Conservation (phyloP, 2,797 vertebrate species). For the Hyperoplus immaculatus region DNA sequence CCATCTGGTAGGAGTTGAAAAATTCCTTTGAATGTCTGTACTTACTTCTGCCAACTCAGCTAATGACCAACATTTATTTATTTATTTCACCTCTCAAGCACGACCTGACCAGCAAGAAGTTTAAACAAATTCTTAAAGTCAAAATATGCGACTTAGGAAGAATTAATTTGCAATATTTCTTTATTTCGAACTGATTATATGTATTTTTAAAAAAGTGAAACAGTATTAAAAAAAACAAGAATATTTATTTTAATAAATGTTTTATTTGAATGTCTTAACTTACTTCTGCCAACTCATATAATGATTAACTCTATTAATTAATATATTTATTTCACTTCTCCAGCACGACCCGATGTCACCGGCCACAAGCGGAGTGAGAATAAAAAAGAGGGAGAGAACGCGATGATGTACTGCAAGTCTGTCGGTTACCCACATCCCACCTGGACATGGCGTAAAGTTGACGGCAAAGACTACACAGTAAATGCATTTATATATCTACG, state of each 20-base stretch:
- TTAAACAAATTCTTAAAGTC: no score
- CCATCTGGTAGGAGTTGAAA: constrained; percentile 62
- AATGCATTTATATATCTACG: constrained; percentile 24
- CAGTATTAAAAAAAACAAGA: no score
- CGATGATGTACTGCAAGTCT: constrained; percentile 94
- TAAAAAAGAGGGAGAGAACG: constrained; percentile 96
- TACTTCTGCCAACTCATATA: constrained; percentile 43
- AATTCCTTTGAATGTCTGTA: constrained; percentile 30
- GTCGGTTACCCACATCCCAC: constrained; percentile 95
- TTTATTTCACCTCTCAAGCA: constrained; percentile 82
- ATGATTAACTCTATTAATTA: constrained; percentile 26
- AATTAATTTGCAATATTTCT: no score
- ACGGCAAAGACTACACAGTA: constrained; percentile 87
- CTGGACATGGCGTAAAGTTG: constrained; percentile 94
- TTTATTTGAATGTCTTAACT: constrained; percentile 29
- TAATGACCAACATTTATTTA: constrained; percentile 39
- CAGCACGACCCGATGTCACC: constrained; percentile 93
- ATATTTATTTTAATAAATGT: no score
- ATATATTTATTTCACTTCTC: constrained; percentile 55
- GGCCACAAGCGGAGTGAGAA: constrained; percentile 98
- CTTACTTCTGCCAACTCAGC: constrained; percentile 38
- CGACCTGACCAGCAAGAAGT: constrained; percentile 79
- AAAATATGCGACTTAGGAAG: no score
- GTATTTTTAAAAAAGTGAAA: no score
- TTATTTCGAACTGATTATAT: no score